Percentiles rank a stretch among this genome's conserved stretches.
Evolutionary conservation across 2,888 invertebrate species (phyloP).

Genomic region (Drosophila meridiana): DNA sequence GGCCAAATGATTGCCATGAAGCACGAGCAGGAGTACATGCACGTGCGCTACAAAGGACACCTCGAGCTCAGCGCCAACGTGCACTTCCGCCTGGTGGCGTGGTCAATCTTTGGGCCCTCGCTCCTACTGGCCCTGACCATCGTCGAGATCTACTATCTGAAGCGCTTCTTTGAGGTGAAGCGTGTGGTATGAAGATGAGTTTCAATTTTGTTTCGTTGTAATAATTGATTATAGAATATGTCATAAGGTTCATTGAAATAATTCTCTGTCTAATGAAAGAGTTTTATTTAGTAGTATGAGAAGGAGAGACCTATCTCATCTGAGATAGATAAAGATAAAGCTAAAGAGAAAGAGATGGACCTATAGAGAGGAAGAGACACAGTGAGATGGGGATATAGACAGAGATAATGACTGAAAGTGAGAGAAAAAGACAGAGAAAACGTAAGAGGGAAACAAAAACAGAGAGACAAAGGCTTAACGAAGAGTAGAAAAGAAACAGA

Average conservation of each 20-base stretch:
- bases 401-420: no score
- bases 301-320: no score
- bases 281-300: neutral
- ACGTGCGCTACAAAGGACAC: conserved; percentile 61
- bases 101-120: conserved; percentile 62
- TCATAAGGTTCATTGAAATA: no score
- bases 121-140: conserved; percentile 56
- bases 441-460: no score
- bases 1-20: conserved; percentile 40
- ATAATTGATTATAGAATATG: neutral
- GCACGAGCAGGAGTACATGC: conserved; percentile 73
- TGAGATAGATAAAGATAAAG: no score
- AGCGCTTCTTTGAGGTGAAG: conserved; percentile 71
- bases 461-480: no score
- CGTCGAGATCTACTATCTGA: conserved; percentile 66
- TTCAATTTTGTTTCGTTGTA: neutral
- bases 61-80: conserved; percentile 52
- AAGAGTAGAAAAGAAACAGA: no score
- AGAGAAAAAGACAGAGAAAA: no score
- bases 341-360: neutral
- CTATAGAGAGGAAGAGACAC: neutral
- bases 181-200: conserved; percentile 47
- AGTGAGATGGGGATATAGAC: neutral
- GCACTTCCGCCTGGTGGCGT: conserved; percentile 56
- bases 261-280: neutral